Percentiles rank a stretch among this genome's conserved stretches.
Conservation (phyloP, 2,888 invertebrate species). For the Antheraea assamensis region DNA sequence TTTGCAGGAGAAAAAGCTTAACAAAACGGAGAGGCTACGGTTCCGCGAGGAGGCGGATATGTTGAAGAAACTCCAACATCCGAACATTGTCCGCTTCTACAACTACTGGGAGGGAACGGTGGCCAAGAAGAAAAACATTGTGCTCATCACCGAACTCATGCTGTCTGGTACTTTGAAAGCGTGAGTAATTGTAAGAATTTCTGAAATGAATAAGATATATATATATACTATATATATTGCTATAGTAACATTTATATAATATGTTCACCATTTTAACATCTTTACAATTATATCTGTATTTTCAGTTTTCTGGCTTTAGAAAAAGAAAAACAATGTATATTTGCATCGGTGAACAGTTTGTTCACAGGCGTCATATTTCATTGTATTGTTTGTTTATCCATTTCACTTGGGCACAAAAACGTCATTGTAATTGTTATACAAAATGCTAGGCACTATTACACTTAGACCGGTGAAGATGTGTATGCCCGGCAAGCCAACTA, state of each 20-base stretch:
- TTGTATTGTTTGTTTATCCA: too few species aligned
- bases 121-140: slow-evolving; percentile 97
- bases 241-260: neutral
- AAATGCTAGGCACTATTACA: too few species aligned
- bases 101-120: slow-evolving; percentile 99
- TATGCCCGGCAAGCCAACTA: too few species aligned
- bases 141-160: slow-evolving; percentile 99
- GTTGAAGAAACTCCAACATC: slow-evolving; percentile 99
- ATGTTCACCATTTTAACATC: neutral
- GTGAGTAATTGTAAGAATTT: slow-evolving; percentile 79
- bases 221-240: too few species aligned
- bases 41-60: slow-evolving; percentile 99
- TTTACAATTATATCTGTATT: neutral
- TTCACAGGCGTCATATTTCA: too few species aligned
- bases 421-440: too few species aligned
- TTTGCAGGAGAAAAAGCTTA: slow-evolving; percentile 95
- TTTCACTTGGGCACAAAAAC: too few species aligned
- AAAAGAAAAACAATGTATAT: too few species aligned
- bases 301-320: too few species aligned
- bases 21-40: slow-evolving; percentile 96
- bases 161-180: slow-evolving; percentile 99
- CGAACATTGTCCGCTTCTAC: slow-evolving; percentile 98
- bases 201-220: neutral
- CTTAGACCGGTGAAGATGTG: too few species aligned
- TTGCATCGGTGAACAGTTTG: too few species aligned